A percentile compares a stretch with the other conserved stretches of the same genome.
These are phyloP conservation scores for Machimus rusticus DNA, from an alignment of 2,888 invertebrate genomes.

Conservation along the genomic window DNA sequence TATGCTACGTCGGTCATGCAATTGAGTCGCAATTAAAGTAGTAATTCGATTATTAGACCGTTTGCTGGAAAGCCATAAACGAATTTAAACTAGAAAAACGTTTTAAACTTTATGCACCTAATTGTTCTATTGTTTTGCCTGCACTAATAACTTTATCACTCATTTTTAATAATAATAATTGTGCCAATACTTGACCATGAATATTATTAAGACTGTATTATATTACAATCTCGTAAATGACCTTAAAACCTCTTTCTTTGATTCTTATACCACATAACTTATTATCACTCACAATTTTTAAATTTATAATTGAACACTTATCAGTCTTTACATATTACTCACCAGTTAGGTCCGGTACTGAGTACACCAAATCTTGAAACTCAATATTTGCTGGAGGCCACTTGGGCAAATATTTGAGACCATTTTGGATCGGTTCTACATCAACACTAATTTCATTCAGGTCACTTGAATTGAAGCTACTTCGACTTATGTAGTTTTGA, in stretches of 20 bases:
- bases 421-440: conserved; percentile 44
- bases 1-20: not conserved
- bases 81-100: not conserved
- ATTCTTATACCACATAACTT: not conserved
- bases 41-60: not conserved
- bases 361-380: conserved; percentile 83
- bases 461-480: conserved; percentile 29
- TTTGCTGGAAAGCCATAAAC: not conserved
- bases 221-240: no score
- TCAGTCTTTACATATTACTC: conserved; percentile 50
- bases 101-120: not conserved
- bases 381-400: conserved; percentile 81
- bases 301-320: not conserved
- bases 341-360: conserved; percentile 78
- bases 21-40: not conserved
- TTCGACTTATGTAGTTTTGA: not conserved
- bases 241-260: not conserved
- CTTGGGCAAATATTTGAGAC: conserved; percentile 69
- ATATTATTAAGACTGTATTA: no score
- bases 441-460: conserved; percentile 34
- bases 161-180: not conserved
- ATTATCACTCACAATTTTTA: not conserved
- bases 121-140: not conserved
- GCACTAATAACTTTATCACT: not conserved
- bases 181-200: not conserved